Evolutionary conservation across 1,140 invertebrate genomes (phyloP), one percentile per base, ranked within the genome.

Genomic region (Nasonia vitripennis): DNA sequence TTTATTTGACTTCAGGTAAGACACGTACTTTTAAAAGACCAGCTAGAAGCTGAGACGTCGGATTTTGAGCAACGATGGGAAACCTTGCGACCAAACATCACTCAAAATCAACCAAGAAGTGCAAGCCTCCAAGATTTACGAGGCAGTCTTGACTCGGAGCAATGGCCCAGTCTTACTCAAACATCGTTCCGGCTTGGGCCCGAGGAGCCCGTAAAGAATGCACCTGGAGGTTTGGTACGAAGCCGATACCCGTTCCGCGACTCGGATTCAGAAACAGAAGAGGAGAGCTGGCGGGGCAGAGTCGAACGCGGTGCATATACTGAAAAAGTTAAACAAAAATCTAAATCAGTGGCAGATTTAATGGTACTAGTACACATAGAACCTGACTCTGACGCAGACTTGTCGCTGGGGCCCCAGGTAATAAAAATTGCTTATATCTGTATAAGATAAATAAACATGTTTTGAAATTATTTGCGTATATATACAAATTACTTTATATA

Each of bases 321-420:
- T 0, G 95, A 96, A 89, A 96, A 96, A 91, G 95, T 96, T 0
- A 94, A 95, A 85, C 94, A 95, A 81, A 96, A 96, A 90, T 96
- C 96, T 0, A 95, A 95, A 91, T 96, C 95, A 79, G 95, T 96
- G 2, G 95, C 96, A 27, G 96, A 96, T 93, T 91, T 96, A 31
- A 96, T 96, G 95, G 93, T 96, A n/a, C 90, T 96, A 14, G 96
- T 96, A 4, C 95, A 96, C 87, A 96, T 96, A 23, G 96, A 96
- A 87, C 95, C 94, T 12, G 95, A 96, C 87, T 94, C 95, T 2
- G 95, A 95, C 87, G 94, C 94, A 4, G 94, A 95, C 84, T 91
- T 93, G 31, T 94, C 94, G 2, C 86, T 95, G 20, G 91, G 91
- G 55, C 89, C 91, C 0, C 92, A 91, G 82, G 87, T 89, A 7